Evolutionary conservation across 2,888 invertebrate genomes (phyloP).

Genomic region (Luperina nickerlii): DNA sequence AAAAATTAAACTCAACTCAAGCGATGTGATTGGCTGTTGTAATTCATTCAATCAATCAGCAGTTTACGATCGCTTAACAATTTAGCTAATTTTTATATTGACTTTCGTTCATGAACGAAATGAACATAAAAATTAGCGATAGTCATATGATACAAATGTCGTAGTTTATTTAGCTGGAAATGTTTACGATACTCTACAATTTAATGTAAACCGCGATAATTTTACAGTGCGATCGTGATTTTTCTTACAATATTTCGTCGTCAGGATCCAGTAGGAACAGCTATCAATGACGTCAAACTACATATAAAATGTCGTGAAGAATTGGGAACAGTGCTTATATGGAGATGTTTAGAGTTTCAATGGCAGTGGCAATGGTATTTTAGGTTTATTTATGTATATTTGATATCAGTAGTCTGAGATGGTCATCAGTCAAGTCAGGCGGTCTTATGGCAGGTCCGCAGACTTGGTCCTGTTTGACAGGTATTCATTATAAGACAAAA

Average conservation of each 20-base stretch:
- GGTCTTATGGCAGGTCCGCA: neutral
- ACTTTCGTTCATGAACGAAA: neutral
- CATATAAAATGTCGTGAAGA: neutral
- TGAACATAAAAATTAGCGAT: no score
- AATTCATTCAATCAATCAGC: neutral
- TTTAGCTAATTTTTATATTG: neutral
- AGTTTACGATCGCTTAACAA: neutral
- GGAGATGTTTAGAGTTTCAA: neutral
- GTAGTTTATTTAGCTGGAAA: no score
- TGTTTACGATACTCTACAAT: neutral
- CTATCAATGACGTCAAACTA: conserved; percentile 6
- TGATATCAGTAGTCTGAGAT: neutral
- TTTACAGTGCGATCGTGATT: neutral
- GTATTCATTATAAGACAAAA: neutral
- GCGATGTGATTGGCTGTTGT: neutral
- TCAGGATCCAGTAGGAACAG: neutral
- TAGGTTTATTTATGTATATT: conserved; percentile 3
- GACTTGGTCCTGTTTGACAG: neutral
- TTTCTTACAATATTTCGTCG: neutral
- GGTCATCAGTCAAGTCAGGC: no score
- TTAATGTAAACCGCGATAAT: neutral
- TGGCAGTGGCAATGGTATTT: conserved; percentile 2
- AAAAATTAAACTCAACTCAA: neutral
- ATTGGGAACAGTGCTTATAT: conserved; percentile 2
- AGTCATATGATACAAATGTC: neutral